Base-by-base conservation (phyloP, 1,140 invertebrate species). In the Drosophila cardini region DNA sequence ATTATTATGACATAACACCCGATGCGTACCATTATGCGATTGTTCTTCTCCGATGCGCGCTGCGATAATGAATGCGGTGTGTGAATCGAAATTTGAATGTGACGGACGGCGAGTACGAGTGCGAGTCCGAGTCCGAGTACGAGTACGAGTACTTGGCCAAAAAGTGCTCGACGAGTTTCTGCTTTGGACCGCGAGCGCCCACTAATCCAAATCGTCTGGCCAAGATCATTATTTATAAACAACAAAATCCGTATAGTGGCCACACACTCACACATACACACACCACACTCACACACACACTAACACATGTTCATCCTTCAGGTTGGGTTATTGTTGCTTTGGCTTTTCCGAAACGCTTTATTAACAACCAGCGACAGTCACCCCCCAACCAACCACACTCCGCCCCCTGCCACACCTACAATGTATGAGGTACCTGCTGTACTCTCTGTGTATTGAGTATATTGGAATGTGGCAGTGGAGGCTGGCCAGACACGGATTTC, bases 211-310 rank as follows among this genome's bases (percentile, higher is more conserved):
- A 73, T 87, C 76, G 83, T 86, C 84, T 89, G 83, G 76, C 83
- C 79, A 87, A 87, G 79, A 87, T 87, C 84, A 87, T 87, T 87
- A 87, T 87, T 87, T 87, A 87, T 87, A 87, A 87, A 89, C 84
- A 89, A 89, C 79, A 83, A 83, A 89, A 74, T 83, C 68, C 60
- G 83, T 64, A 79, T 80, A 76, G 72, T 86, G 83, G 79, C 81
- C 67, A 85, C 83, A 76, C 87, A 85, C 67, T 61, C 60, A 65
- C 76, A 80, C 65, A 43, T 74, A 76, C 64, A 65, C 52, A n/a
- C 43, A 52, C 64, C 21, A 26, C 82, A 85, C 71, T 57, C 62
- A 64, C 72, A 77, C 65, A 43, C 78, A 76, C 64, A 62, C 52
- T 15, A 38, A 52, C 64, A 10, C 45, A 34, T 34, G 10, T 48